These are phyloP conservation scores for Gobio gobio DNA, from an alignment of 2,113 vertebrate genomes.

Conservation along the genomic window DNA sequence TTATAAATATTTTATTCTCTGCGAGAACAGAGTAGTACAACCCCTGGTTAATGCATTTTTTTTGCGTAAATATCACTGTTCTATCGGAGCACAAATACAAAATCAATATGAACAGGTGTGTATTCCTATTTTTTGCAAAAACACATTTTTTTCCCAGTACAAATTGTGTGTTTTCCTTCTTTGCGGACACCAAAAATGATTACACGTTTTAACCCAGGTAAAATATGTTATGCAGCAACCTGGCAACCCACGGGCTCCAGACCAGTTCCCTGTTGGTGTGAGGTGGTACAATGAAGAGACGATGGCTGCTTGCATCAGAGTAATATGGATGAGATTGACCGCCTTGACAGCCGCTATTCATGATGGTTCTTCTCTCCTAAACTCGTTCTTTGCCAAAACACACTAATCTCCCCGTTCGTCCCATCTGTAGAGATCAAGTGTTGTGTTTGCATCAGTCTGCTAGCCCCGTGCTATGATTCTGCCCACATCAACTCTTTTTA, in stretches of 20 bases:
- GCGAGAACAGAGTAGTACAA: background rate
- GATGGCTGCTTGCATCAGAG: slow-evolving; percentile 23
- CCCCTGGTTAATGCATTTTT: background rate
- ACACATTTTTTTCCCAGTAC: background rate
- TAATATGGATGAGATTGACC: slow-evolving; percentile 2
- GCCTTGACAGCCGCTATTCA: background rate
- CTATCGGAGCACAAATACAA: background rate
- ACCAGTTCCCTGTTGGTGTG: slow-evolving; percentile 20
- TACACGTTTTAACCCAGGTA: too few relatives aligned
- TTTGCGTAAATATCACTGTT: background rate
- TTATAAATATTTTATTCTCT: background rate
- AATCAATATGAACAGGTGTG: background rate
- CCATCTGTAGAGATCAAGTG: background rate
- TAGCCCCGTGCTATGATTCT: slow-evolving; percentile 53
- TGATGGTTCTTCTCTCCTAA: background rate
- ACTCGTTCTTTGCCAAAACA: slow-evolving; percentile 17
- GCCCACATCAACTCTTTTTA: slow-evolving; percentile 15
- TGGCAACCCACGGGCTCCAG: slow-evolving; percentile 10
- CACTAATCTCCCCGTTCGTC: background rate
- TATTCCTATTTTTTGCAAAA: background rate
- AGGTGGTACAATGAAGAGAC: slow-evolving; percentile 27
- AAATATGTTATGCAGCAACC: background rate
- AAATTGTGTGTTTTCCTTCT: background rate
- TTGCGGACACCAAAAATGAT: background rate
- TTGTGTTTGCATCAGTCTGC: slow-evolving; percentile 21